phyloP scores from a whole-genome alignment of 2,113 vertebrate genomes.

The Megaceryle torquata region DNA sequence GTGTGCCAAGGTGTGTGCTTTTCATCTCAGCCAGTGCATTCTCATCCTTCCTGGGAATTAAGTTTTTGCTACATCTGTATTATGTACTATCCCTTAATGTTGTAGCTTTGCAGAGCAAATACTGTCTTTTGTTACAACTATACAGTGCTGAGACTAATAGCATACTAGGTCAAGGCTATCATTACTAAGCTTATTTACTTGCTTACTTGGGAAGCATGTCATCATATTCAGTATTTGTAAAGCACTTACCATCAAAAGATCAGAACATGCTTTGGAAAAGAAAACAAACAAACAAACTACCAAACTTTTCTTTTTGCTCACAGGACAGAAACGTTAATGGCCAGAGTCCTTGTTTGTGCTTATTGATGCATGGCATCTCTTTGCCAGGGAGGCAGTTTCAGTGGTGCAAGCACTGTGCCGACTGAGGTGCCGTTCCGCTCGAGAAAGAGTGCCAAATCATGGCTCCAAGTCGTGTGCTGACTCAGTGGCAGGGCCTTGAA shows the following conservation, averaged over 20 bases:
- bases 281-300: neutral
- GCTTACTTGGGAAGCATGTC: neutral
- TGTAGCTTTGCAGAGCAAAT: neutral
- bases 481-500: neutral
- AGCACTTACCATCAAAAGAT: neutral
- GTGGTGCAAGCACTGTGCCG: fast-evolving
- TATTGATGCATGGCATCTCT: fast-evolving
- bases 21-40: neutral
- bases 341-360: neutral
- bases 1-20: neutral
- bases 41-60: neutral
- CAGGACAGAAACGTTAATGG: neutral
- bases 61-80: neutral
- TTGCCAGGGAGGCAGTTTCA: neutral
- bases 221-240: neutral
- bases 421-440: fast-evolving
- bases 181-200: constrained; percentile 8
- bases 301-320: neutral
- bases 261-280: neutral
- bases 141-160: neutral
- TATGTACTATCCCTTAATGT: neutral
- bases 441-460: neutral
- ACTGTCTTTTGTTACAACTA: neutral
- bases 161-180: neutral
- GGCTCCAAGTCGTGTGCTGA: neutral